A percentile compares a stretch with the other conserved stretches of the same genome.
These are phyloP conservation scores for Illadopsis cleaveri DNA, from an alignment of 2,113 vertebrate genomes.

Conservation along the genomic window DNA sequence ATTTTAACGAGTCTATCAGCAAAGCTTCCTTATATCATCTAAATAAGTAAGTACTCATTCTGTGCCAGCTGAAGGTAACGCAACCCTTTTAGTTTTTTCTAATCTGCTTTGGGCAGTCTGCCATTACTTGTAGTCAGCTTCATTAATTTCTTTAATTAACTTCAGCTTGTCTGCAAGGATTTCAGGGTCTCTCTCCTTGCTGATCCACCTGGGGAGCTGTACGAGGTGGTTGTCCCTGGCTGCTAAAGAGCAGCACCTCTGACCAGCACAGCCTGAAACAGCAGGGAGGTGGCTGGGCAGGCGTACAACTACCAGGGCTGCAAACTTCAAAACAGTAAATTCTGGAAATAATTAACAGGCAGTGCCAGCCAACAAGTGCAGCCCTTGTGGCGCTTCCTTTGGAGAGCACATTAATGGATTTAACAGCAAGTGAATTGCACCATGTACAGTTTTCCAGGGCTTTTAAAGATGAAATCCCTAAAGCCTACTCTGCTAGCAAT, in stretches of 20 bases:
- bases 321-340: background rate
- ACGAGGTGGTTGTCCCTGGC: accelerated
- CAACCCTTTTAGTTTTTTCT: background rate
- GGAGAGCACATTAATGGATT: background rate
- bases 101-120: background rate
- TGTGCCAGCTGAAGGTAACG: background rate
- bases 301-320: accelerated
- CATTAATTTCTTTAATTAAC: background rate
- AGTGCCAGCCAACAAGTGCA: accelerated
- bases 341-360: constrained; percentile 49
- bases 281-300: background rate
- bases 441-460: background rate
- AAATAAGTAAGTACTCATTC: background rate
- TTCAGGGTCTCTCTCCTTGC: background rate
- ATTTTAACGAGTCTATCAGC: background rate
- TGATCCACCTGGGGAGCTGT: background rate
- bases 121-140: background rate
- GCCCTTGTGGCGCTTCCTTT: background rate
- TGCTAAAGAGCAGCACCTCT: background rate
- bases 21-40: background rate
- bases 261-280: background rate
- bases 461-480: background rate
- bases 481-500: background rate
- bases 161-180: background rate
- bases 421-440: background rate